Conservation (phyloP, 2,888 invertebrate genomes). For the Cantharis lateralis region DNA sequence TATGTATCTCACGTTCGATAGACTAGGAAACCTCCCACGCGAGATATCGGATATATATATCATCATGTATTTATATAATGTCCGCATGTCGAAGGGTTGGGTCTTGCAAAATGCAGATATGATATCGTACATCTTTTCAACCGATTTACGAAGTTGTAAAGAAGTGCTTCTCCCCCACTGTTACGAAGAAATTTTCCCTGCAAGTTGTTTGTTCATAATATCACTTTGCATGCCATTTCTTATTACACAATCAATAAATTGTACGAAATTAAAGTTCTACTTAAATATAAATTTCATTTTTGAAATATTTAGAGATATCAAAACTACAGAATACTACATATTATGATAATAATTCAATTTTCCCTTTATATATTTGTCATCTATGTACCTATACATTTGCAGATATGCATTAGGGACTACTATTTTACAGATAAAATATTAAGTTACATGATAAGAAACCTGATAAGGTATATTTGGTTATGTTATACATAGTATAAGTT, state of each 20-base stretch:
- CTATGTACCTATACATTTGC: background rate
- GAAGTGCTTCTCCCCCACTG: slow-evolving; percentile 27
- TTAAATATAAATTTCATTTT: background rate
- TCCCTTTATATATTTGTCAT: background rate
- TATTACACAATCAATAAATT: background rate
- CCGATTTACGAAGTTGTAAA: slow-evolving; percentile 36
- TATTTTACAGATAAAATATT: background rate
- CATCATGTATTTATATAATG: slow-evolving; percentile 50
- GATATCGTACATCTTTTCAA: slow-evolving; percentile 46
- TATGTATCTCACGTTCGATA: slow-evolving; percentile 50
- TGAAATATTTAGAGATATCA: background rate
- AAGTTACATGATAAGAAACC: background rate
- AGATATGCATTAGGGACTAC: background rate
- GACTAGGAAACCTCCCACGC: slow-evolving; percentile 48
- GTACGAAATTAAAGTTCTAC: background rate
- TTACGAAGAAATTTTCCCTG: slow-evolving; percentile 20
- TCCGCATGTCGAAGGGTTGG: slow-evolving; percentile 46
- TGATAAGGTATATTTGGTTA: background rate
- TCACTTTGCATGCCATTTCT: background rate
- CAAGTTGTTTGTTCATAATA: slow-evolving; percentile 9
- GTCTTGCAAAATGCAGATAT: slow-evolving; percentile 48
- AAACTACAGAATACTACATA: background rate
- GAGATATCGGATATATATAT: slow-evolving; percentile 47
- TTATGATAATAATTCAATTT: background rate
- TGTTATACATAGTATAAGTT: background rate